These are phyloP conservation scores for Gila robusta DNA, from an alignment of 2,797 vertebrate genomes.

Conservation along the genomic window DNA sequence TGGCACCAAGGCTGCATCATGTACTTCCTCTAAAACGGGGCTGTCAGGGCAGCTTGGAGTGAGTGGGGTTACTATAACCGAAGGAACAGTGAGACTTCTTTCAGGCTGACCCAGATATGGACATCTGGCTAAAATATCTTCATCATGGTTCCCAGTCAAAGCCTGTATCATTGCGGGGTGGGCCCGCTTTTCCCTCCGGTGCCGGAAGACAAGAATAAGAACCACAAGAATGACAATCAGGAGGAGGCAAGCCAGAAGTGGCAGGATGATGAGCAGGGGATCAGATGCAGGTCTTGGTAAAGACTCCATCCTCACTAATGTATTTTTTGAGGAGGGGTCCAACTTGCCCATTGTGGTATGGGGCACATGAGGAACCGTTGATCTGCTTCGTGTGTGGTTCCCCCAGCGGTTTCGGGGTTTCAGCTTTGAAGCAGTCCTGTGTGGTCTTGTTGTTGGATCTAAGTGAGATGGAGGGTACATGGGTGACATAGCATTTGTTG, in stretches of 20 bases:
- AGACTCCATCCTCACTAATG: conserved; percentile 66
- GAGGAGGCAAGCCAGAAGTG: conserved; percentile 80
- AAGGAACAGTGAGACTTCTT: conserved; percentile 79
- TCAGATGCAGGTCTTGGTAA: conserved; percentile 75
- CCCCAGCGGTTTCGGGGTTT: conserved; percentile 74
- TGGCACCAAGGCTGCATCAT: conserved; percentile 60
- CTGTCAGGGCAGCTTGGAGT: conserved; percentile 70
- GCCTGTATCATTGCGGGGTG: conserved; percentile 70
- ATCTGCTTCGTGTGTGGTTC: conserved; percentile 66
- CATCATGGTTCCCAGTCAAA: conserved; percentile 63
- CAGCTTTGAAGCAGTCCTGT: conserved; percentile 70
- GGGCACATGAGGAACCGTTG: conserved; percentile 53
- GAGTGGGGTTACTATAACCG: conserved; percentile 87
- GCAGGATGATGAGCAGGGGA: conserved; percentile 82
- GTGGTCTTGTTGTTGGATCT: conserved; percentile 65
- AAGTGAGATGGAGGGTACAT: conserved; percentile 65
- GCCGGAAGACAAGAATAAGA: conserved; percentile 81
- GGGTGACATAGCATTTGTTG: conserved; percentile 57
- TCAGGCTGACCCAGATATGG: conserved; percentile 72
- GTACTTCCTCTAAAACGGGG: conserved; percentile 58
- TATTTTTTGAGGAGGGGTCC: conserved; percentile 57
- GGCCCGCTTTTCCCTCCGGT: conserved; percentile 81
- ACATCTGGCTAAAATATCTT: conserved; percentile 62
- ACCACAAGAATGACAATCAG: conserved; percentile 78
- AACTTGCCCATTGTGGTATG: conserved; percentile 61